Evolutionary conservation across 2,113 vertebrate genomes (phyloP).

Genomic region (Proterorhinus semilunaris): DNA sequence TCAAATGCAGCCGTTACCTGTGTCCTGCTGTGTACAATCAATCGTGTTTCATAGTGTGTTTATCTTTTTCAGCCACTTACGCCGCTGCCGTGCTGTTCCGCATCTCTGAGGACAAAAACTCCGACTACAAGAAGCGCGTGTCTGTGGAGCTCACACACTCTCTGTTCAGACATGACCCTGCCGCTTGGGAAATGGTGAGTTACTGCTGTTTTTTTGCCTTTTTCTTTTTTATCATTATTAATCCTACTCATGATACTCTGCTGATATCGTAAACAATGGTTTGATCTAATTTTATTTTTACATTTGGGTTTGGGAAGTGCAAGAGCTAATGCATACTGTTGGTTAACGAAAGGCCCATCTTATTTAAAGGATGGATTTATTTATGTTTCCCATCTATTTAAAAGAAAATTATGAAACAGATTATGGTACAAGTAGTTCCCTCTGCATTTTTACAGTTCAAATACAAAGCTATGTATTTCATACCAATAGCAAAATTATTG

Average conservation of each 20-base stretch:
- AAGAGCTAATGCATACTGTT: no score
- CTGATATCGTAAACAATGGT: no score
- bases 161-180: constrained; percentile 90
- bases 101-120: constrained; percentile 94
- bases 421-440: no score
- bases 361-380: no score
- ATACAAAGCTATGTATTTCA: no score
- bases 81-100: constrained; percentile 94
- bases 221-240: not conserved
- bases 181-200: constrained; percentile 88
- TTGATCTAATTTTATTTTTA: no score
- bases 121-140: constrained; percentile 91
- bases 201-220: not conserved
- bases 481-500: not conserved
- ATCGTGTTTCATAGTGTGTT: not conserved
- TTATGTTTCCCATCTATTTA: no score
- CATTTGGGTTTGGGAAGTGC: no score
- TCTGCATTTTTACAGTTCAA: no score
- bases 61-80: constrained; percentile 83
- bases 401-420: no score
- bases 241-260: not conserved
- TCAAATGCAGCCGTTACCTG: constrained; percentile 19
- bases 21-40: constrained; percentile 15
- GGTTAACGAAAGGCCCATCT: no score
- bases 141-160: constrained; percentile 96